Evolutionary conservation across 2,113 vertebrate genomes (phyloP), one percentile per base, ranked within the genome.

Genomic region (Siniperca knerii): DNA sequence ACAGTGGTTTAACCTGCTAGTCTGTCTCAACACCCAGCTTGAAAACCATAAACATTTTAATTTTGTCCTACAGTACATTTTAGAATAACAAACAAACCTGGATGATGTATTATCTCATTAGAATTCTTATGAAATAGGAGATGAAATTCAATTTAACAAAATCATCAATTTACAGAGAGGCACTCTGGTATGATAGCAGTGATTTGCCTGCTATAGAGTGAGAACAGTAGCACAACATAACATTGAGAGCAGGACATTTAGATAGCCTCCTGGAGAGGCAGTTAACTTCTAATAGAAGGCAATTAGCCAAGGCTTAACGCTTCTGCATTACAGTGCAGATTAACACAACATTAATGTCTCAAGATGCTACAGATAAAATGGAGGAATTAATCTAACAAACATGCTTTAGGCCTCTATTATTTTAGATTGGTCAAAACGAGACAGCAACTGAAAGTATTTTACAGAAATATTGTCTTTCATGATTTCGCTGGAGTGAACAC

Each of bases 211-310:
- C 54, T 67, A 2, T 48, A 29, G 33, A 61, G 33, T 61, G 66
- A 67, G 46, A 48, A 65, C 48, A 66, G 44, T 9, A 33, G 67
- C 1, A 6, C 20, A 25, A 13, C n/a, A 16, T 58, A 84, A 65
- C 23, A 82, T 0, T 35, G 16, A 52, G 50, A 61, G 75, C 42
- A 57, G 55, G 67, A 58, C 15, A 40, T 79, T 75, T 67, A 61
- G 40, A 70, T 35, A 23, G 21, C 42, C 8, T 83, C 58, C 55
- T 61, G 18, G 54, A 84, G 60, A 87, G 40, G 67, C 37, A 72
- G 74, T 82, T 83, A 21, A 80, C 46, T 75, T 72, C 72, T 76
- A 69, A 77, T 79, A 74, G 33, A 50, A 78, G 44, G 78, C 44
- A 79, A 70, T 87, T 87, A 88, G 33, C 75, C 20, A 3, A 52